Conservation (phyloP, 2,113 vertebrate genomes). For the Anhinga anhinga region DNA sequence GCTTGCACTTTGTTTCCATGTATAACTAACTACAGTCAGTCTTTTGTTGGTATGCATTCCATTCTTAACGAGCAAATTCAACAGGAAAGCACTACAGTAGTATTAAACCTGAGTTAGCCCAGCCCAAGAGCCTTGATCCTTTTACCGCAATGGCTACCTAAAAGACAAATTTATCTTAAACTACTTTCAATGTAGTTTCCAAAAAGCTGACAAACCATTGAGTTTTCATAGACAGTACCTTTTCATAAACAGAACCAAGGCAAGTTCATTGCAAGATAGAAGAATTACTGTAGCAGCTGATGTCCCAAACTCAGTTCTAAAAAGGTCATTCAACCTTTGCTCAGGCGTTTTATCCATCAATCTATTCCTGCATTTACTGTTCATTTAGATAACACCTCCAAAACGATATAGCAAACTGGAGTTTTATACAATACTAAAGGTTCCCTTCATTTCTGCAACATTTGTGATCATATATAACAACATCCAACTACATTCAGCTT, state of each 20-base stretch:
- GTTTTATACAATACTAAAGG: not conserved
- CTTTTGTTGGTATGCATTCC: not conserved
- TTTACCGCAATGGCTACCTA: fast-evolving
- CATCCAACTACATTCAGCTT: not conserved
- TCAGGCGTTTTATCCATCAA: not conserved
- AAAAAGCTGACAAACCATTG: not conserved
- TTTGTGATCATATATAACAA: not conserved
- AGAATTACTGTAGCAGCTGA: not conserved
- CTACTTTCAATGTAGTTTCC: not conserved
- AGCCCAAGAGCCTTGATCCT: not conserved
- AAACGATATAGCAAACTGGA: not conserved
- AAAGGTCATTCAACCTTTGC: not conserved
- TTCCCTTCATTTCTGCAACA: not conserved
- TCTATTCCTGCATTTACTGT: not conserved
- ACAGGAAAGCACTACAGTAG: not conserved
- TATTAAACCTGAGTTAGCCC: not conserved
- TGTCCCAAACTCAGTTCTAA: not conserved
- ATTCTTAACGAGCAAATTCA: not conserved
- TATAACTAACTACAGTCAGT: not conserved
- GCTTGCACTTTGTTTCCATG: not conserved
- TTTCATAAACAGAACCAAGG: not conserved
- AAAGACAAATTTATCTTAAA: not conserved
- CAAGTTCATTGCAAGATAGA: not conserved
- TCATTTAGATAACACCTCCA: not conserved
- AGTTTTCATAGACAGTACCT: not conserved